A percentile compares a stretch with the other conserved stretches of the same genome.
Conservation (phyloP, 2,113 vertebrate species). For the Sylvilagus bachmani region DNA sequence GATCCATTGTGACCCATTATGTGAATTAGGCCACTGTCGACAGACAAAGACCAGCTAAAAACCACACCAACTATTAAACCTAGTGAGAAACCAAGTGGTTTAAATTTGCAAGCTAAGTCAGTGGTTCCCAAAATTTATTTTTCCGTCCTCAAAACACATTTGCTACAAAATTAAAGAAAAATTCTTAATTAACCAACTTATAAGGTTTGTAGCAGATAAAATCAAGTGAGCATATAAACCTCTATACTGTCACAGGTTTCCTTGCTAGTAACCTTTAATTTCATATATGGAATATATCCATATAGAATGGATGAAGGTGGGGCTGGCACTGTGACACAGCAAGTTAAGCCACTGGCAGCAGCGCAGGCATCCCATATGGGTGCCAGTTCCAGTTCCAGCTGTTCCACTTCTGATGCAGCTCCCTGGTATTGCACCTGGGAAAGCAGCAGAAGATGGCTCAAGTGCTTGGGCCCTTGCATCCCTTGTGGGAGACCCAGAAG, state of each 20-base stretch:
- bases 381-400: too few species aligned
- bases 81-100: conserved; percentile 10
- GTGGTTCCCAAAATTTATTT: neutral
- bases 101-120: conserved; percentile 1
- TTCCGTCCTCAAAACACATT: conserved; percentile 12
- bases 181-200: neutral
- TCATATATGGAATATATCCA: too few species aligned
- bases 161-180: neutral
- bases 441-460: too few species aligned
- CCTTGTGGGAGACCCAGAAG: too few species aligned
- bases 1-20: neutral
- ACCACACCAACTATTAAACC: neutral
- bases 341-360: too few species aligned
- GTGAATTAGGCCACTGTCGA: neutral
- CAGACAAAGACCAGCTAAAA: conserved; percentile 29
- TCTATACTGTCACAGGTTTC: neutral
- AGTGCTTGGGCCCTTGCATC: too few species aligned
- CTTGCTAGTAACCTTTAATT: neutral
- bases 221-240: neutral
- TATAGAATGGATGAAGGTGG: too few species aligned
- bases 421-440: too few species aligned
- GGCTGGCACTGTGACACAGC: too few species aligned
- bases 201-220: neutral
- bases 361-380: too few species aligned
- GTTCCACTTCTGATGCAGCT: too few species aligned